Percentiles rank a stretch among this genome's conserved stretches.
Conservation (phyloP, 2,113 vertebrate species). For the Acinonyx jubatus region DNA sequence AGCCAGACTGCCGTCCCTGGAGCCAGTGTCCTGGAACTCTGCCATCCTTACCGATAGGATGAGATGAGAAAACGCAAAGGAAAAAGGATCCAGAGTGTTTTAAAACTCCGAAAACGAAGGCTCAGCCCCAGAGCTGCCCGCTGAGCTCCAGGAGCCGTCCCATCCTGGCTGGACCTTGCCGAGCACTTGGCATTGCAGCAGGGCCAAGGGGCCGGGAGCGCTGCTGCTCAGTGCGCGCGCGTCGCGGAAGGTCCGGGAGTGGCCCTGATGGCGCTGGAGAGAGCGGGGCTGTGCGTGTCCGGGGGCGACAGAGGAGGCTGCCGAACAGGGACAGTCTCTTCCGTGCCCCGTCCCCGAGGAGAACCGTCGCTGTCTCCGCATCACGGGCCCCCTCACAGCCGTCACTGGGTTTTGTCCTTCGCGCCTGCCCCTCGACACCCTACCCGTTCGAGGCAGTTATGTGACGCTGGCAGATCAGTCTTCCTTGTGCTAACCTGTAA, state of each 20-base stretch:
- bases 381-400: fast-evolving
- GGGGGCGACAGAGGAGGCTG: not conserved
- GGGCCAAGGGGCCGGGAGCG: not conserved
- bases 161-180: no score
- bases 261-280: not conserved
- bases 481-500: not conserved
- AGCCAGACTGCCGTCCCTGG: not conserved
- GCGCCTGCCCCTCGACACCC: no score
- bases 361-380: not conserved
- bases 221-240: not conserved
- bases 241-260: fast-evolving
- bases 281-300: not conserved
- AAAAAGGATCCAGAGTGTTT: not conserved
- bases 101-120: not conserved
- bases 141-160: not conserved
- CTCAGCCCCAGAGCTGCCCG: fast-evolving
- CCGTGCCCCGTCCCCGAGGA: fast-evolving
- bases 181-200: not conserved
- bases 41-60: no score
- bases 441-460: fast-evolving
- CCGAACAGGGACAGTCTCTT: fast-evolving
- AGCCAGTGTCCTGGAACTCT: not conserved
- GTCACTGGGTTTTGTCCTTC: fast-evolving
- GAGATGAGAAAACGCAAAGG: not conserved
- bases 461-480: not conserved